phyloP scores from a whole-genome alignment of 2,888 invertebrate genomes.

The Stratiomys singularior region DNA sequence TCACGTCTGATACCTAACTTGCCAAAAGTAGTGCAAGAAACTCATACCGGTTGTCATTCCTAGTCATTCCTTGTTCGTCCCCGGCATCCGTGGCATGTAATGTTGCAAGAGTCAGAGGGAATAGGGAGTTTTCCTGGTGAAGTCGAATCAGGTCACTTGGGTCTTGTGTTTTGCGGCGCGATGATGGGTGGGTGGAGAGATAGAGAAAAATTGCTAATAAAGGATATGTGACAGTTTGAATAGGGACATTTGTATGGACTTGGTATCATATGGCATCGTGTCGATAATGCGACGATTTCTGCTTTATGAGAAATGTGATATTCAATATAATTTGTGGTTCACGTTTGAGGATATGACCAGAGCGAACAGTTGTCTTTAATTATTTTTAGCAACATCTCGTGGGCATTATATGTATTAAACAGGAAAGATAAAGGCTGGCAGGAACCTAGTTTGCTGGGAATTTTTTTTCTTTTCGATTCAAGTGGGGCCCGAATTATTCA shows the following conservation, averaged over 20 bases:
- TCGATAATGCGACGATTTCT: slow-evolving; percentile 39
- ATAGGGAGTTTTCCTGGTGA: not conserved
- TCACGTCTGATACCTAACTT: slow-evolving; percentile 30
- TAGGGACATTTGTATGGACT: slow-evolving; percentile 32
- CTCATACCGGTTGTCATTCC: slow-evolving; percentile 5
- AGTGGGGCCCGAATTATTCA: too few species aligned
- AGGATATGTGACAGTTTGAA: slow-evolving; percentile 42
- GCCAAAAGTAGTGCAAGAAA: slow-evolving; percentile 14
- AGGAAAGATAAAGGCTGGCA: too few species aligned
- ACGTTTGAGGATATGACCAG: too few species aligned
- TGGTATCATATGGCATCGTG: slow-evolving; percentile 28
- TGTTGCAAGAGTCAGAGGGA: not conserved
- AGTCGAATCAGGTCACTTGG: slow-evolving; percentile 26
- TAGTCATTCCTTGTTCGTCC: not conserved
- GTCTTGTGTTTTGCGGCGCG: not conserved
- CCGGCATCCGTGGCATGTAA: not conserved
- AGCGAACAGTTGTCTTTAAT: too few species aligned
- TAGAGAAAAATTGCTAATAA: slow-evolving; percentile 36
- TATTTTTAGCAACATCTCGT: too few species aligned
- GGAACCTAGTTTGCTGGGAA: too few species aligned
- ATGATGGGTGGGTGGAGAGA: not conserved
- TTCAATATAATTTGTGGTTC: slow-evolving; percentile 36
- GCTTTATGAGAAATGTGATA: slow-evolving; percentile 34
- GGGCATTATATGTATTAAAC: too few species aligned
- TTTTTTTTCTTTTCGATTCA: too few species aligned